These are phyloP conservation scores for Agrochola lota DNA, from an alignment of 2,888 invertebrate genomes.

Conservation along the genomic window DNA sequence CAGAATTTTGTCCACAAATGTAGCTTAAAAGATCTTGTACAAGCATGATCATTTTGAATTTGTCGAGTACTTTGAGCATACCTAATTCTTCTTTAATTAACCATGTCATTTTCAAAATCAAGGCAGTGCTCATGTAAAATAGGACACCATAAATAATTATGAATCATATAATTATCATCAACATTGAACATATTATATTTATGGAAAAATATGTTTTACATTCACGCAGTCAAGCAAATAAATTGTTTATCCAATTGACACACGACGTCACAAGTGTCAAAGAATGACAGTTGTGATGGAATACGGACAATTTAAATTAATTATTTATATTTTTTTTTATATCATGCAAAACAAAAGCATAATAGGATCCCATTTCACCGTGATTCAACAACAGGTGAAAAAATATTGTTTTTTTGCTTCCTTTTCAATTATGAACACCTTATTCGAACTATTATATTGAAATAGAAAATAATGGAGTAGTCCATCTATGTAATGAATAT, in stretches of 20 bases:
- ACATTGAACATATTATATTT: neutral
- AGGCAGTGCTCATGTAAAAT: neutral
- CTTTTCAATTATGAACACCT: constrained; percentile 39
- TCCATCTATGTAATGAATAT: constrained; percentile 24
- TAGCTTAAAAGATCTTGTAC: constrained; percentile 48
- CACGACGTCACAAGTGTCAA: neutral
- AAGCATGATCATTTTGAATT: constrained; percentile 42
- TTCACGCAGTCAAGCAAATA: neutral
- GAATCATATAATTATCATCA: neutral
- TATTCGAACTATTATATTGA: constrained; percentile 34
- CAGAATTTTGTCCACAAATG: constrained; percentile 57
- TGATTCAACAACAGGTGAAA: constrained; percentile 34
- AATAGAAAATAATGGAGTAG: constrained; percentile 14
- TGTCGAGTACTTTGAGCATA: constrained; percentile 12
- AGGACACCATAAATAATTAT: neutral
- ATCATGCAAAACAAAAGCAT: constrained; percentile 12
- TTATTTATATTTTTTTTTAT: neutral
- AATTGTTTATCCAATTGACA: neutral
- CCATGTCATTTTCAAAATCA: neutral
- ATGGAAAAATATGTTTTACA: neutral
- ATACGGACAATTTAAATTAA: neutral
- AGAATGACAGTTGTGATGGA: neutral
- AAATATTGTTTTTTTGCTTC: constrained; percentile 28
- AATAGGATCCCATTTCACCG: constrained; percentile 17
- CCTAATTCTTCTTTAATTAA: constrained; percentile 13